These are phyloP conservation scores for Notarius lentiginosus DNA, from an alignment of 2,113 vertebrate genomes.

Conservation along the genomic window DNA sequence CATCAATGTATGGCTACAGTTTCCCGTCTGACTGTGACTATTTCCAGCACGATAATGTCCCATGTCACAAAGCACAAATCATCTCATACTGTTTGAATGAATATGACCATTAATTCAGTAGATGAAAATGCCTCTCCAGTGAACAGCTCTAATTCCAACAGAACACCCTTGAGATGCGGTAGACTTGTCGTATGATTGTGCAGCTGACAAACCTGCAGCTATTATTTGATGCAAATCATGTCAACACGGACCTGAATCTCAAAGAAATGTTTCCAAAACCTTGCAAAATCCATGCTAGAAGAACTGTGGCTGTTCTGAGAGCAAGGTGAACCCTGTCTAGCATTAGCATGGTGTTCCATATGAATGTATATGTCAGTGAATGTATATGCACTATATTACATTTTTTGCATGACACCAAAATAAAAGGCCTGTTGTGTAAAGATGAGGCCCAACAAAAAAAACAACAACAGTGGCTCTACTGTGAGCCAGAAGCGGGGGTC, in stretches of 20 bases:
- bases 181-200: background rate
- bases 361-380: background rate
- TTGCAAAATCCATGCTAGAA: background rate
- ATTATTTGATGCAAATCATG: background rate
- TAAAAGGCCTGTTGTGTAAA: slow-evolving; percentile 31
- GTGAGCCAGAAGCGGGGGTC: slow-evolving; percentile 39
- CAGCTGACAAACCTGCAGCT: background rate
- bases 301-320: background rate
- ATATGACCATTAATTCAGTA: background rate
- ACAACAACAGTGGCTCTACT: slow-evolving; percentile 40
- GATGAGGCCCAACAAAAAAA: background rate
- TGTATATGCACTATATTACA: background rate
- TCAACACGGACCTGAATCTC: background rate
- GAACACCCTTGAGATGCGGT: background rate
- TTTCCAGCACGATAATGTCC: background rate
- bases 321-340: background rate
- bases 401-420: background rate
- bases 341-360: background rate
- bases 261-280: background rate
- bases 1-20: background rate
- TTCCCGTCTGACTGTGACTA: background rate
- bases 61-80: background rate
- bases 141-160: background rate
- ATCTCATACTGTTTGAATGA: background rate
- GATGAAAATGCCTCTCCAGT: too few relatives aligned